These are phyloP conservation scores for Euplexia lucipara DNA, from an alignment of 2,888 invertebrate genomes.

Conservation along the genomic window DNA sequence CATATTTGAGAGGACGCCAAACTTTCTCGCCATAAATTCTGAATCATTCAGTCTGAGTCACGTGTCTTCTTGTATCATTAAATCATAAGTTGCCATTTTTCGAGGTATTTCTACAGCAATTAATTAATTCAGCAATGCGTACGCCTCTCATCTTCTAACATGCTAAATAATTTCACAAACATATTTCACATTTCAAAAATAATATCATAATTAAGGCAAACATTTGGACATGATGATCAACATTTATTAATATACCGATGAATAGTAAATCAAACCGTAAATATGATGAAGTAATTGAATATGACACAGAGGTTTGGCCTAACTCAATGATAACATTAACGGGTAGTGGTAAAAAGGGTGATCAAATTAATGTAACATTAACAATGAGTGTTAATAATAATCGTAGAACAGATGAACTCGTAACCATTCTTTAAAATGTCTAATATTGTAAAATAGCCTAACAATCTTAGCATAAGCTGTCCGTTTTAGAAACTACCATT, in stretches of 20 bases:
- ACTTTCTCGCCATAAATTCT: conserved; percentile 30
- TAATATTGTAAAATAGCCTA: conserved; percentile 18
- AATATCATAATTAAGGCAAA: conserved; percentile 25
- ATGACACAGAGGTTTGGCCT: conserved; percentile 63
- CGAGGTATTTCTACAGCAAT: conserved; percentile 10
- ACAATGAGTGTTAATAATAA: conserved; percentile 32
- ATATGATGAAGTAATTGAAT: conserved; percentile 62
- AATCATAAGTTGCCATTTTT: conserved; percentile 27
- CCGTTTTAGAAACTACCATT: neutral
- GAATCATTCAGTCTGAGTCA: conserved; percentile 24
- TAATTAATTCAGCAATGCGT: conserved; percentile 23
- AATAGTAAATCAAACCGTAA: conserved; percentile 1
- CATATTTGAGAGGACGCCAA: conserved; percentile 46
- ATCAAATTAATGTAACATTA: conserved; percentile 33
- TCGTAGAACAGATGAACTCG: conserved; percentile 1
- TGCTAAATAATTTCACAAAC: conserved; percentile 5
- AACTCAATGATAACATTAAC: conserved; percentile 39
- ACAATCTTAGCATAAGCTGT: no score
- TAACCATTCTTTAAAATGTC: neutral
- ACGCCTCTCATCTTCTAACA: conserved; percentile 34
- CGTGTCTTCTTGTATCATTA: conserved; percentile 20
- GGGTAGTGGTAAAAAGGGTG: conserved; percentile 21
- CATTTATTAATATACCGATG: conserved; percentile 13
- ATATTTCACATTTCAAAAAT: conserved; percentile 15
- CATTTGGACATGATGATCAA: conserved; percentile 53